Conservation (phyloP, 2,888 invertebrate species). For the Tetranychus truncatus region DNA sequence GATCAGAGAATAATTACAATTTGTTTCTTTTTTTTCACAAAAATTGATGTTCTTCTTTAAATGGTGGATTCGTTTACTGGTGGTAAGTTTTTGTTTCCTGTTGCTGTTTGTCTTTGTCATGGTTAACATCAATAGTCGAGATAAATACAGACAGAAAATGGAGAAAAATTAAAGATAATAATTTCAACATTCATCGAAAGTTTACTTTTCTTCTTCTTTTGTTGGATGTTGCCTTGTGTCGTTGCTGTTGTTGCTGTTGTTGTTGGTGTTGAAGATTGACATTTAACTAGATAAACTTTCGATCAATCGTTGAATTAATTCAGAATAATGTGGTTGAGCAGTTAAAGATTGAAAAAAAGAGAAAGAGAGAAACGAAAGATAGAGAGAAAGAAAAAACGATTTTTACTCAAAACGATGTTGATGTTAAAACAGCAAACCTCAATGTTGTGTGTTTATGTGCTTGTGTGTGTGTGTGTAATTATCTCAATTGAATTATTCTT, state of each 20-base stretch:
- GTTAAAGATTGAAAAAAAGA: neutral
- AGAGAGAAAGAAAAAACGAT: neutral
- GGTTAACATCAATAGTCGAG: too few species aligned
- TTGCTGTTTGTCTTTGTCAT: too few species aligned
- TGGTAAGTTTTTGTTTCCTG: too few species aligned
- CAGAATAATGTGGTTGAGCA: neutral
- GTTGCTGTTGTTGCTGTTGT: neutral
- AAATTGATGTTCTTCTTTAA: too few species aligned
- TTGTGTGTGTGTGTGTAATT: neutral
- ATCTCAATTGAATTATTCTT: neutral
- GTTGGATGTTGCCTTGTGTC: neutral
- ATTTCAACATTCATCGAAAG: neutral
- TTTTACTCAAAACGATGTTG: too few species aligned
- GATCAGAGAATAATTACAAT: neutral
- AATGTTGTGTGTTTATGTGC: neutral
- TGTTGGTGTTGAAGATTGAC: neutral
- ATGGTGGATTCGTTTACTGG: too few species aligned
- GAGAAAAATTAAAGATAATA: neutral
- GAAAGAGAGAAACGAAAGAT: too few species aligned
- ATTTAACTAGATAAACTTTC: too few species aligned
- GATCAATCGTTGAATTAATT: neutral
- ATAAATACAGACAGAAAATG: too few species aligned
- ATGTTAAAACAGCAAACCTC: neutral
- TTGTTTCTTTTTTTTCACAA: neutral
- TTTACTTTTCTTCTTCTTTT: neutral